phyloP scores from a whole-genome alignment of 1,140 invertebrate genomes.

The Parasteatoda tepidariorum region DNA sequence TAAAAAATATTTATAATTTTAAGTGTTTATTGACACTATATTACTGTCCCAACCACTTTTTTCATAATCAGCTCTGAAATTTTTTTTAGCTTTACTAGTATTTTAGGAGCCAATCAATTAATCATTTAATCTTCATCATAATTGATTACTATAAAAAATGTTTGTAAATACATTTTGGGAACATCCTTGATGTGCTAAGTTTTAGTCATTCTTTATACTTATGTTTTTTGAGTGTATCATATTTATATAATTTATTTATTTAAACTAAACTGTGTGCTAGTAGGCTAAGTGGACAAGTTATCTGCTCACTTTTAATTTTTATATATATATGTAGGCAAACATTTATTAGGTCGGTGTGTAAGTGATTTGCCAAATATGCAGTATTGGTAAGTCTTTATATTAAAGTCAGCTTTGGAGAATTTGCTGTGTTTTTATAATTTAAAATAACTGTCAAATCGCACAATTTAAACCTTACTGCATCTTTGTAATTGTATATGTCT shows the following conservation, averaged over 20 bases:
- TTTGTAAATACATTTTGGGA: constrained; percentile 5
- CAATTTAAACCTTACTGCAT: constrained; percentile 30
- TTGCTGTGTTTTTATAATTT: constrained; percentile 47
- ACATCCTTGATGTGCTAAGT: constrained; percentile 9
- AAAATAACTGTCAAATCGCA: constrained; percentile 56
- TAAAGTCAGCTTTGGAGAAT: neutral
- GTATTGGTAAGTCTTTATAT: constrained; percentile 21
- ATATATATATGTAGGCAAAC: neutral
- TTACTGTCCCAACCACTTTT: no score
- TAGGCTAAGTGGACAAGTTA: constrained; percentile 39
- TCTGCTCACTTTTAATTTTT: constrained; percentile 42
- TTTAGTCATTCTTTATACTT: constrained; percentile 53
- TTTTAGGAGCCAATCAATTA: no score
- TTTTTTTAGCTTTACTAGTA: no score
- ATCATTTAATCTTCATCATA: no score
- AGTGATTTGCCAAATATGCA: constrained; percentile 50
- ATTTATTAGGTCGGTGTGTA: neutral
- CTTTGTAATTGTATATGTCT: neutral
- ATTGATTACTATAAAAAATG: no score
- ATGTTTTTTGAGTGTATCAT: constrained; percentile 51
- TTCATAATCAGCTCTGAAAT: no score
- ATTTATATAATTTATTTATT: constrained; percentile 61
- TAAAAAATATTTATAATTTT: no score
- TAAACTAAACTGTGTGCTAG: constrained; percentile 56
- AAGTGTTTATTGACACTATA: no score